These are phyloP conservation scores for Coleophora deauratella DNA, from an alignment of 2,888 invertebrate genomes.

Conservation along the genomic window DNA sequence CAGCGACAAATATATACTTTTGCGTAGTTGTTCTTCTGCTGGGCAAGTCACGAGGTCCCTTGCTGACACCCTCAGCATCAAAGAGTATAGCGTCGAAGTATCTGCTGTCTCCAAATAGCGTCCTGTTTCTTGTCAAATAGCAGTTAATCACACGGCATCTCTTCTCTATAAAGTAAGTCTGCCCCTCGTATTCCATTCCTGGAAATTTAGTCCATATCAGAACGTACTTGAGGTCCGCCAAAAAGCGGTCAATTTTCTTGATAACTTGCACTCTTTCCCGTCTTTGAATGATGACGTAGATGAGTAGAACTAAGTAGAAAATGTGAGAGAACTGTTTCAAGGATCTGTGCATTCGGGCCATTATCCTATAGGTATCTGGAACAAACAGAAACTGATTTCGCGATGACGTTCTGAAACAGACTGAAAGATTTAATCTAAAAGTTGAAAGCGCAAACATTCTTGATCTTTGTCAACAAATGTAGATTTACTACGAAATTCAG, in stretches of 20 bases:
- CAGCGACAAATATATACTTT: slow-evolving; percentile 52
- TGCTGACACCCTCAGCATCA: slow-evolving; percentile 36
- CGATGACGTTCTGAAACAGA: no score
- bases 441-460: no score
- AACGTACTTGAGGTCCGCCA: slow-evolving; percentile 44
- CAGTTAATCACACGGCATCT: slow-evolving; percentile 42
- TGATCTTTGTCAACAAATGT: no score
- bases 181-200: slow-evolving; percentile 31
- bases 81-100: slow-evolving; percentile 55
- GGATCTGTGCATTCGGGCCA: slow-evolving; percentile 25
- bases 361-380: no score
- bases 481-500: no score
- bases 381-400: no score
- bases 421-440: no score
- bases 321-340: slow-evolving; percentile 25
- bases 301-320: slow-evolving; percentile 17
- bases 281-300: slow-evolving; percentile 20
- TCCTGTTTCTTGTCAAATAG: slow-evolving; percentile 43
- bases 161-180: slow-evolving; percentile 29
- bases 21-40: slow-evolving; percentile 33
- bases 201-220: slow-evolving; percentile 44
- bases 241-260: slow-evolving; percentile 31
- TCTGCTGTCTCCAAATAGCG: slow-evolving; percentile 33
- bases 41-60: slow-evolving; percentile 23
- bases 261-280: slow-evolving; percentile 12